These are phyloP conservation scores for Phrynosoma blainvillii DNA, from an alignment of 2,113 vertebrate species.

Conservation along the genomic window DNA sequence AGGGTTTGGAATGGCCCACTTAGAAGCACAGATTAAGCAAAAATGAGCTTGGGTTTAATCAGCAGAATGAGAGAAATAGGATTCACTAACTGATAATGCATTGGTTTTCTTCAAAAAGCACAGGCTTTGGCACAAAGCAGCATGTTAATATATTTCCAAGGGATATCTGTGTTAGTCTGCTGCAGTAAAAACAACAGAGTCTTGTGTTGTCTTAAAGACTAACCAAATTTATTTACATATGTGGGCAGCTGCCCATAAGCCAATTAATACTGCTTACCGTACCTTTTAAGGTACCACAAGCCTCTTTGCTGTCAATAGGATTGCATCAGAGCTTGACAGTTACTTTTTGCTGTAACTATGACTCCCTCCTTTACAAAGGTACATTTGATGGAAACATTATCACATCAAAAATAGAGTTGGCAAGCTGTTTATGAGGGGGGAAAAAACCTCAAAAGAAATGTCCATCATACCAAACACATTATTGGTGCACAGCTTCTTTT, in stretches of 20 bases:
- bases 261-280: no score
- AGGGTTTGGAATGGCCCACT: neutral
- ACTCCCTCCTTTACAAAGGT: neutral
- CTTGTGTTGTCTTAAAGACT: no score
- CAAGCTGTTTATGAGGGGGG: neutral
- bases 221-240: no score
- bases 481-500: constrained; percentile 8
- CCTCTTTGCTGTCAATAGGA: no score
- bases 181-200: no score
- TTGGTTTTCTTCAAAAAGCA: neutral
- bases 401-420: neutral
- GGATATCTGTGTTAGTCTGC: no score
- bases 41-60: neutral
- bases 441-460: neutral
- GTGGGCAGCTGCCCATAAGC: no score
- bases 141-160: neutral
- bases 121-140: neutral
- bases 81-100: constrained; percentile 30
- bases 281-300: no score
- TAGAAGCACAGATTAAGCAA: neutral
- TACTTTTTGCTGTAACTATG: no score
- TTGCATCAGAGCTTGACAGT: no score
- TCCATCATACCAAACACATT: neutral
- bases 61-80: neutral
- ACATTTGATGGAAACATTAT: constrained; percentile 11